Base-by-base conservation (phyloP, 2,888 invertebrate genomes). In the Dryocosmus kuriphilus region DNA sequence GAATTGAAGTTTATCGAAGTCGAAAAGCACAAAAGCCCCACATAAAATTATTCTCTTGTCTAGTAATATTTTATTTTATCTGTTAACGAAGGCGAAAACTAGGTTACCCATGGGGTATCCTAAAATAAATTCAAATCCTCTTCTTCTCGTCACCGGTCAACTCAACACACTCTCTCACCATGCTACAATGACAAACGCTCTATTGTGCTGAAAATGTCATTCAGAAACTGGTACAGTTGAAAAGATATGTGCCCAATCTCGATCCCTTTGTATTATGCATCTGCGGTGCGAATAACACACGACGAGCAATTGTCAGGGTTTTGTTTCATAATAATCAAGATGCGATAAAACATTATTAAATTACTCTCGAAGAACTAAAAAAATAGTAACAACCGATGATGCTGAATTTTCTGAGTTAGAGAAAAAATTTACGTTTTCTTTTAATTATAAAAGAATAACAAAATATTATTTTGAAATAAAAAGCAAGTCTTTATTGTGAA, bases 221-320 rank as follows among this genome's bases (percentile, higher is more conserved):
- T 82, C 76, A 83, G 65, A 75, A 84, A 81, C 82, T 78, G 78
- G 57, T 77, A 74, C 78, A 79, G 77, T 79, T 74, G 81, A 74
- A 79, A 65, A 82, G 81, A 82, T 85, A 85, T 81, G 83, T 77
- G 81, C 83, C 84, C 81, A 84, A 86, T 86, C 83, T 79, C 51
- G 79, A 78, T 41, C 79, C 79, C 78, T 85, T 86, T 86, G 79
- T 81, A 73, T 46, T 62, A 57, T 60, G 76, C 81, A 85, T 83
- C 84, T 57, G 57, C 24, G 57, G 57, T 24, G 24, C 11, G 24
- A 57, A 24, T 57, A 57, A 57, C 57, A 24, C 24, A 57, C 51
- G n/a, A n/a, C n/a, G 24, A 14, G 24, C 5, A 57, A 24, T 57
- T 24, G 14, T 57, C 22, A 24, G 24, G 24, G 57, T 5, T 57